Evolutionary conservation across 1,140 invertebrate species (phyloP).

Genomic region (Proctacanthus coquilletti): DNA sequence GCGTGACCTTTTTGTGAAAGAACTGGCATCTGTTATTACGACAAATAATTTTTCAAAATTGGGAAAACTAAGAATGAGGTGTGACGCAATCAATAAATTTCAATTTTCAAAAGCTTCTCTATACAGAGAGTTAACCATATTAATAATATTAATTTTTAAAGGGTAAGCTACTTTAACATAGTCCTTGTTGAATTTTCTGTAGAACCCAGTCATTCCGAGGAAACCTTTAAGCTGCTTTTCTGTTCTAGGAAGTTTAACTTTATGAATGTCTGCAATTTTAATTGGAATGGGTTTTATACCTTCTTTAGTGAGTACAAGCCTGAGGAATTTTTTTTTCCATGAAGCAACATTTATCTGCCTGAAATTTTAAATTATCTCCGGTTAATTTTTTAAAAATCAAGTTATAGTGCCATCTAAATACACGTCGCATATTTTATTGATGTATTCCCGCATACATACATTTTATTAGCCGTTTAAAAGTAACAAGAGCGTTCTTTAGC

Average conservation of each 20-base stretch:
- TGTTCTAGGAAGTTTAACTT: slow-evolving; percentile 10
- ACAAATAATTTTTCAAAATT: neutral
- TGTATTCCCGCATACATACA: no score
- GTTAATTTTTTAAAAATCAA: no score
- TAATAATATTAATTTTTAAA: neutral
- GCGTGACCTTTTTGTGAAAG: neutral
- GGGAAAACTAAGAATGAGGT: neutral
- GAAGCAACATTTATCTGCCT: no score
- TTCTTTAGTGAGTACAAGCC: slow-evolving; percentile 9
- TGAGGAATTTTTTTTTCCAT: slow-evolving; percentile 17
- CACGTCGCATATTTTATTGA: no score
- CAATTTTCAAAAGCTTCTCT: neutral
- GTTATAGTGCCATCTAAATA: no score
- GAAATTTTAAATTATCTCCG: no score
- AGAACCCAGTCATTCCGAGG: slow-evolving; percentile 7
- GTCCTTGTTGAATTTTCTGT: slow-evolving; percentile 9
- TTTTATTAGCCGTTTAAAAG: no score
- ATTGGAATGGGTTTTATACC: slow-evolving; percentile 9
- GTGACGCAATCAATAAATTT: no score
- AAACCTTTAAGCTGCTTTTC: slow-evolving; percentile 9
- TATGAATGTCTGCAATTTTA: slow-evolving; percentile 10
- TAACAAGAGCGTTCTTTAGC: no score
- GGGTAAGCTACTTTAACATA: slow-evolving; percentile 8
- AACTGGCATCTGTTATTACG: neutral
- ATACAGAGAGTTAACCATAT: no score